A percentile compares a stretch with the other conserved stretches of the same genome.
phyloP scores from a whole-genome alignment of 2,113 vertebrate species.

The Periophthalmodon schlosseri region DNA sequence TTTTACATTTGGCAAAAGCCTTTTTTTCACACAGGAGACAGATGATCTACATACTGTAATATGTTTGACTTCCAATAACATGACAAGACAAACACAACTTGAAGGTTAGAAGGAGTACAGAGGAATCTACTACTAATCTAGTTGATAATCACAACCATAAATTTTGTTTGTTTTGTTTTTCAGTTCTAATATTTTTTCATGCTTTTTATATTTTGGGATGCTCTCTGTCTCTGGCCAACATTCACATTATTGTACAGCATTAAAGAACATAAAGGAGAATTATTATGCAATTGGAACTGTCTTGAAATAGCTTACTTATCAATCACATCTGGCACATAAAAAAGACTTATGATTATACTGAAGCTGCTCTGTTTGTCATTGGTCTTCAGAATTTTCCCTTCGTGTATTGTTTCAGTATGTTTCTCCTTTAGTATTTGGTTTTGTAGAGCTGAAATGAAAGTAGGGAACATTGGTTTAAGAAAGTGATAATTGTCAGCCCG shows the following conservation, averaged over 20 bases:
- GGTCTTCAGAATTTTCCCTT: slow-evolving; percentile 11
- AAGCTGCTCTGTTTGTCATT: slow-evolving; percentile 25
- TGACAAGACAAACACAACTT: too few species aligned
- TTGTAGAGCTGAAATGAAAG: slow-evolving; percentile 21
- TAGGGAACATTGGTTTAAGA: slow-evolving; percentile 15
- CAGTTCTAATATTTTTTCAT: background rate
- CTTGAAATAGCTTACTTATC: slow-evolving; percentile 48
- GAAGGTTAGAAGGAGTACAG: too few species aligned
- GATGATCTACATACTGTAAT: too few species aligned
- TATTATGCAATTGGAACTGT: slow-evolving; percentile 31
- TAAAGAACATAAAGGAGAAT: background rate
- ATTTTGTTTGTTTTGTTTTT: background rate
- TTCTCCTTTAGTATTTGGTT: slow-evolving; percentile 5
- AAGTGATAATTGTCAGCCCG: slow-evolving; percentile 46
- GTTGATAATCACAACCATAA: background rate
- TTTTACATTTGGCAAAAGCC: too few species aligned
- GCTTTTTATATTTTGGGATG: background rate
- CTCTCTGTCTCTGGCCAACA: background rate
- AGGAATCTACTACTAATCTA: background rate
- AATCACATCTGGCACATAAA: slow-evolving; percentile 50
- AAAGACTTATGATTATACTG: slow-evolving; percentile 34
- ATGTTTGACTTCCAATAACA: too few species aligned
- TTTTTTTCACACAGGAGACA: too few species aligned
- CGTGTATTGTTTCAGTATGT: slow-evolving; percentile 7
- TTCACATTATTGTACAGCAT: background rate